Conservation (phyloP, 2,888 invertebrate species). For the Dynastes tityus region DNA sequence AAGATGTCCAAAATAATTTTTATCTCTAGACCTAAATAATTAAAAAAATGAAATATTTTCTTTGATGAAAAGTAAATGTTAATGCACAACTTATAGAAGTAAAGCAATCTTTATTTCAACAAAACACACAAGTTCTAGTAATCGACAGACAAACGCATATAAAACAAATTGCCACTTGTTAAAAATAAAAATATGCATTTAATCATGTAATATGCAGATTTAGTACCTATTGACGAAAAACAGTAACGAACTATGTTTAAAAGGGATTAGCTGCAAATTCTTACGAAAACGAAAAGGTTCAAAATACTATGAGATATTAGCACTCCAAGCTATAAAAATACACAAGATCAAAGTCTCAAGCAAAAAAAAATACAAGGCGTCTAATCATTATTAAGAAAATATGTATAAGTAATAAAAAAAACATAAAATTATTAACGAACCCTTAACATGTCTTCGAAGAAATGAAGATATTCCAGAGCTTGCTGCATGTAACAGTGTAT, state of each 20-base stretch:
- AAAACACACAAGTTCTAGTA: constrained; percentile 45
- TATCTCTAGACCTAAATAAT: neutral
- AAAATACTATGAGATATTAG: constrained; percentile 66
- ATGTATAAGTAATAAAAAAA: constrained; percentile 51
- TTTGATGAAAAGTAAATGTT: neutral
- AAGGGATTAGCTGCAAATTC: constrained; percentile 55
- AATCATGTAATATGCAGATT: constrained; percentile 31
- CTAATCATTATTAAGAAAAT: constrained; percentile 47
- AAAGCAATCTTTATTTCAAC: constrained; percentile 22
- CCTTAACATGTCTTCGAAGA: constrained; percentile 69
- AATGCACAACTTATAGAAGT: constrained; percentile 24
- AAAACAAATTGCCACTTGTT: constrained; percentile 38
- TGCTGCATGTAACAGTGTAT: constrained; percentile 68
- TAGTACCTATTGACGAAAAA: constrained; percentile 48
- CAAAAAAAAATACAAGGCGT: constrained; percentile 52
- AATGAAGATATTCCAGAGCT: constrained; percentile 68
- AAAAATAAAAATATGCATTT: constrained; percentile 39
- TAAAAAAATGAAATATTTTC: too few relatives aligned
- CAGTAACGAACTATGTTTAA: constrained; percentile 41
- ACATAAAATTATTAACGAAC: constrained; percentile 63
- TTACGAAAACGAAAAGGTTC: constrained; percentile 50
- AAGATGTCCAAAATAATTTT: neutral
- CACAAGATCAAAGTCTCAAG: constrained; percentile 60
- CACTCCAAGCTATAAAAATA: constrained; percentile 70
- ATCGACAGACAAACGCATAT: constrained; percentile 42